phyloP scores from a whole-genome alignment of 1,140 invertebrate species.

The Tetraneura akinire region DNA sequence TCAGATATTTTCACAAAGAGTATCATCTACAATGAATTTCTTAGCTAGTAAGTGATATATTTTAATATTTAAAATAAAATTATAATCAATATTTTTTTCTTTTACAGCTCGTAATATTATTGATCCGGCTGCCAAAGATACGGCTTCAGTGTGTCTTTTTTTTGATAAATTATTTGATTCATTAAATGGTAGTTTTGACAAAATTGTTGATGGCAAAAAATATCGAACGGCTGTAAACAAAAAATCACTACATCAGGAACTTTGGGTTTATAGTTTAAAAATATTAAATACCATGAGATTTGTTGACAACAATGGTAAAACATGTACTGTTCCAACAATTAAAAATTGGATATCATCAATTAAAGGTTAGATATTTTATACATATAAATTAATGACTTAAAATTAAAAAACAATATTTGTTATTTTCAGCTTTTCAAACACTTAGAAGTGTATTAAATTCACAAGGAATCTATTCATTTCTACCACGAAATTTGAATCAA shows the following conservation, averaged over 20 bases:
- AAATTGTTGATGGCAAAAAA: constrained; percentile 2
- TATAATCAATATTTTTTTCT: background rate
- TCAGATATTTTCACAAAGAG: background rate
- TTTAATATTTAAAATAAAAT: background rate
- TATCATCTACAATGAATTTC: constrained; percentile 9
- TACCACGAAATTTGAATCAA: background rate
- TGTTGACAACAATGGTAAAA: background rate
- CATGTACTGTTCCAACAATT: background rate
- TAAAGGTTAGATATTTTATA: background rate
- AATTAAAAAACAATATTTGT: background rate
- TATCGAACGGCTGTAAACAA: constrained; percentile 7
- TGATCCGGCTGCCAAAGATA: background rate
- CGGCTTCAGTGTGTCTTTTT: background rate
- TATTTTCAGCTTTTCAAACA: constrained; percentile 8
- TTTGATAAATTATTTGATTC: background rate
- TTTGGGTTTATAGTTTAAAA: background rate
- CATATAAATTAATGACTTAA: background rate
- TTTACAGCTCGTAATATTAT: constrained; percentile 5
- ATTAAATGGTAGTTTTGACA: background rate
- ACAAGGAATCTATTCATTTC: background rate
- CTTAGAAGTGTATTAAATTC: background rate
- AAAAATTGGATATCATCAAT: background rate
- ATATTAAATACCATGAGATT: background rate
- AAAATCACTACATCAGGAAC: background rate
- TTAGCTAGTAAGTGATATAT: constrained; percentile 1